A percentile compares a stretch with the other conserved stretches of the same genome.
Conservation (phyloP, 2,113 vertebrate species). For the Myxocyprinus asiaticus region DNA sequence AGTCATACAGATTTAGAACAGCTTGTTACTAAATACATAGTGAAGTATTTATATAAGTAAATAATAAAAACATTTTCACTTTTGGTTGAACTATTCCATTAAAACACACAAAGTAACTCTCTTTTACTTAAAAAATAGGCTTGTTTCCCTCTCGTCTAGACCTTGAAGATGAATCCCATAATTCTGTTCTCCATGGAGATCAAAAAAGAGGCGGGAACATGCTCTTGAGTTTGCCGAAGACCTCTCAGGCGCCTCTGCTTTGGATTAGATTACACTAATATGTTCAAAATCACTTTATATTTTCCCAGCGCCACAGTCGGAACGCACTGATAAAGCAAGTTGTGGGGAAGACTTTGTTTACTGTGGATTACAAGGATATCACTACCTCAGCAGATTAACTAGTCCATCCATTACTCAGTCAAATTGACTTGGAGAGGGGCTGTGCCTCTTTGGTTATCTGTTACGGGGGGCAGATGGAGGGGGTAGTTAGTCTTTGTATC, state of each 20-base stretch:
- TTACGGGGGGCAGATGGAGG: constrained; percentile 10
- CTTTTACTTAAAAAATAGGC: neutral
- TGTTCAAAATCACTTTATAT: constrained; percentile 48
- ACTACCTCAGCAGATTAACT: constrained; percentile 48
- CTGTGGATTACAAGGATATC: constrained; percentile 42
- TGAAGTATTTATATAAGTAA: too few relatives aligned
- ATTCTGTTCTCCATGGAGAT: constrained; percentile 23
- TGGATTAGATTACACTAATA: constrained; percentile 55
- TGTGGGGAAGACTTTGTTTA: constrained; percentile 39
- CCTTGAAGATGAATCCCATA: constrained; percentile 5
- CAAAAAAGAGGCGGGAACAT: constrained; percentile 28
- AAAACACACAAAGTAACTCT: neutral
- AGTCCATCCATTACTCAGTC: constrained; percentile 19
- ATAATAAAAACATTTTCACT: too few relatives aligned
- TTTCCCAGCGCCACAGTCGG: constrained; percentile 3
- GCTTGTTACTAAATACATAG: too few relatives aligned
- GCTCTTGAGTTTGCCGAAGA: neutral
- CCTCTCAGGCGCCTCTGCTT: constrained; percentile 5
- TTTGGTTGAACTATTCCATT: too few relatives aligned
- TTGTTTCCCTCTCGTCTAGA: neutral
- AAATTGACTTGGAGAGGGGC: constrained; percentile 16
- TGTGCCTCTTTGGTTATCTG: constrained; percentile 12
- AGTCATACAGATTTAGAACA: too few relatives aligned
- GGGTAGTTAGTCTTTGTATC: constrained; percentile 28
- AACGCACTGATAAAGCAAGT: constrained; percentile 18